Evolutionary conservation across 2,113 vertebrate genomes (phyloP), one percentile per base, ranked within the genome.

Genomic region (Paralichthys olivaceus): DNA sequence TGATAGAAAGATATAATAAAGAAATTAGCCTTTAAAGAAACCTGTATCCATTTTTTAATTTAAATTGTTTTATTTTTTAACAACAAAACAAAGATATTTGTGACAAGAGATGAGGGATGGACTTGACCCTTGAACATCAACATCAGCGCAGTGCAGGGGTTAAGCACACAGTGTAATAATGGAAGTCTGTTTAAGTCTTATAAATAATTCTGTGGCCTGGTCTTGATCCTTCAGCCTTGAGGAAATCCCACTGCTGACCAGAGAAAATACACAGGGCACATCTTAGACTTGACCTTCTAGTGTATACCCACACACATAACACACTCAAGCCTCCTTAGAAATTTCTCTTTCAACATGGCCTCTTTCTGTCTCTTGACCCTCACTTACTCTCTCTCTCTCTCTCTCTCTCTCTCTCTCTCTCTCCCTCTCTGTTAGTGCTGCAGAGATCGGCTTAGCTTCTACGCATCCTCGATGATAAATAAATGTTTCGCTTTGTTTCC

Each of bases 401-500:
- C 58, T 71, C 49, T 28, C 32, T 61, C 74, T 67, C 62, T 77
- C 61, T 26, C 76, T 69, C 17, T 71, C 3, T 55, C 59, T 72
- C 45, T 29, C 32, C 61, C 74, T 66, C 63, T 77, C 63, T 26
- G 75, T 69, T 15, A 56, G 73, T 85, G 86, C 85, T 28, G 1
- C 73, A 32, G 77, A 81, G 83, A 89, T 85, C 69, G 2, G 22
- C 78, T 83, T 68, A 69, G 77, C 77, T 79, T 79, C 79, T 80
- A 75, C 84, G 72, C 83, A 86, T 86, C 90, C 83, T 84, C 17
- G 9, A 82, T 89, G 93, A 94, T 94, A 95, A 95, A 96, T 96
- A 96, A 96, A 96, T 96, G 95, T 96, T 96, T 95, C 94, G 92
- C 94, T 94, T 94, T 91, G 88, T 87, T 63, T 94, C 72, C 60